Conservation (phyloP, 1,140 invertebrate genomes). For the Temnothorax curvispinosus region DNA sequence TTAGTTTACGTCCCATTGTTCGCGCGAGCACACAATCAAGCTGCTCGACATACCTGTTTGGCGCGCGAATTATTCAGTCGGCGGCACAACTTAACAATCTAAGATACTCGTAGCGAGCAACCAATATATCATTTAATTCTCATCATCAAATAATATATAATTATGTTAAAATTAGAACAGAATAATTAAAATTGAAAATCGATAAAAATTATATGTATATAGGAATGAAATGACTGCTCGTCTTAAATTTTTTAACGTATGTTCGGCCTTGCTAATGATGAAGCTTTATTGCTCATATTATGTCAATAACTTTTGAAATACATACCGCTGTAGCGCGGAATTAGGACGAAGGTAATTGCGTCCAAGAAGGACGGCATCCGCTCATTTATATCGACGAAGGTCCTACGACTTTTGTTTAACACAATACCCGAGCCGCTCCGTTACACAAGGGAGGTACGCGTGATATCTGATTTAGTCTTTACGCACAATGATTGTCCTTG, state of each 20-base stretch:
- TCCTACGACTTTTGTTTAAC: constrained; percentile 63
- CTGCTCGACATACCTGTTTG: constrained; percentile 38
- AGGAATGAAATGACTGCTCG: neutral
- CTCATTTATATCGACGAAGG: constrained; percentile 65
- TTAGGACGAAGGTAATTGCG: constrained; percentile 65
- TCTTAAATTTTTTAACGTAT: neutral
- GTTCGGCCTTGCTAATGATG: neutral
- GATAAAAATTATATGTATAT: neutral
- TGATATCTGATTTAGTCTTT: constrained; percentile 49
- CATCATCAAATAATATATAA: neutral
- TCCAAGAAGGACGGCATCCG: constrained; percentile 57
- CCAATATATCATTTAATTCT: neutral
- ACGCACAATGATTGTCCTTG: constrained; percentile 41
- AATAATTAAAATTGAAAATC: constrained; percentile 2
- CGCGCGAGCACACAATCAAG: constrained; percentile 39
- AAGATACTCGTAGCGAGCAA: neutral
- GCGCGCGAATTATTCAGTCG: constrained; percentile 29
- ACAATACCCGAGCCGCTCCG: constrained; percentile 44
- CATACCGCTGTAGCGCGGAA: constrained; percentile 9
- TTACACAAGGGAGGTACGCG: constrained; percentile 27
- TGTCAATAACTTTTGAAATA: constrained; percentile 14
- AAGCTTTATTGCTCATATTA: neutral
- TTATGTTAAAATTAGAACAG: neutral
- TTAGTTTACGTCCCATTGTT: constrained; percentile 69
- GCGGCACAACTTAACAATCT: neutral